Evolutionary conservation across 2,113 vertebrate genomes (phyloP), one percentile per base, ranked within the genome.

Genomic region (Hippocampus comes): DNA sequence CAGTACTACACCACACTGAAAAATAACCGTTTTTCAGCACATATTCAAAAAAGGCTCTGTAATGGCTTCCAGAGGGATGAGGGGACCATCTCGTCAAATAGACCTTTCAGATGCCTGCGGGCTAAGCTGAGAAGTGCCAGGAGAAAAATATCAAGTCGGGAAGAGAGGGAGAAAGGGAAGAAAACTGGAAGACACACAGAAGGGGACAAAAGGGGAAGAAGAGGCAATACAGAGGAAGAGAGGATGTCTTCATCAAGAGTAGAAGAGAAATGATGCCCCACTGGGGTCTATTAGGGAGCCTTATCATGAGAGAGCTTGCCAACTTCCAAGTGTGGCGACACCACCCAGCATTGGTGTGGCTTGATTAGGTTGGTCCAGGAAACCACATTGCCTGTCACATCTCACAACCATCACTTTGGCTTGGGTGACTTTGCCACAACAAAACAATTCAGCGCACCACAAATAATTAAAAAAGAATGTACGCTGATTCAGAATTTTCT

Each of bases 61-160:
- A 93, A 93, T 93, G 91, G 90, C 86, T 88, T 92, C 92, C 90
- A 86, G 80, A 78, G 90, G 91, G 91, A 93, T 84, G 49, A 66
- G 77, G 78, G 79, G 86, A 84, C 78, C 78, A 78, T 87, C 84
- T 87, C 74, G 83, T 84, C 82, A 87, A 83, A 88, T 80, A 71
- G 87, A 89, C 87, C 88, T 89, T 90, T 91, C 86, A 86, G 86
- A 88, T 83, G 79, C 86, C 88, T 87, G 88, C 84, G 78, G 84
- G 86, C 86, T 74, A 80, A 84, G 81, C 72, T 75, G 70, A 73
- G 71, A 67, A 79, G 73, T 70, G 84, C 81, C 82, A 68, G 78
- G 82, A 87, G 83, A 83, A 80, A 89, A 81, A 84, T 71, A 86
- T 70, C 68, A 80, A 87, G 75, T 84, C 69, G 71, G 68, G 77